Base-by-base conservation (phyloP, 2,888 invertebrate genomes). In the Microplitis manilae region DNA sequence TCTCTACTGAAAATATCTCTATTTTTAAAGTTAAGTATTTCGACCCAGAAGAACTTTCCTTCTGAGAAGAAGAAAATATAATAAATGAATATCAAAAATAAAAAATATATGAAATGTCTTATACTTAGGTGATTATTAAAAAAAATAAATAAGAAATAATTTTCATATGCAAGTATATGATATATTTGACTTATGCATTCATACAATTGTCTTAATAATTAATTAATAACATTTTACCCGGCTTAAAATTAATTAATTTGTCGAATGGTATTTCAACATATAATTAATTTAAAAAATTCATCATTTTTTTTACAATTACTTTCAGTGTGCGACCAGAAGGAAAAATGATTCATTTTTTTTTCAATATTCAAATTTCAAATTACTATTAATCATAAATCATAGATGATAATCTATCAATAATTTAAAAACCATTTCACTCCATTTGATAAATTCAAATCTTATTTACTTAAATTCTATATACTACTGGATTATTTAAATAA, bases 201-300 rank as follows among this genome's bases (percentile, higher is more conserved):
- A 50, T 50, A 50, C 50, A 50, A 13, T 50, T 30, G 30, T 50
- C 84, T 85, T 83, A 84, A 77, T 60, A 80, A 76, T 81, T 85
- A 85, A 84, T 86, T 81, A 82, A 83, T 84, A 85, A 84, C 83
- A 84, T 83, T 80, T 82, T 82, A 80, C 83, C 84, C 83, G 85
- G 84, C 84, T 82, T 84, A 71, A 30, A 30, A 38, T 38, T 38
- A 39, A 30, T 38, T 68, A 38, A 30, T 30, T 30, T 17, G 39
- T 68, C 0, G 39, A 41, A 15, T 68, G 15, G 15, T 38, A 15
- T 59, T 81, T 81, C 81, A 81, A 83, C 82, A 83, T 30, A 30
- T 30, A 30, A 30, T 84, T 82, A 85, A 76, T 82, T 83, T 83
- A 84, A 86, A 30, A 84, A 84, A 86, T 81, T 83, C 82, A 83